These are phyloP conservation scores for Solen grandis DNA, from an alignment of 1,140 invertebrate species.

Conservation along the genomic window DNA sequence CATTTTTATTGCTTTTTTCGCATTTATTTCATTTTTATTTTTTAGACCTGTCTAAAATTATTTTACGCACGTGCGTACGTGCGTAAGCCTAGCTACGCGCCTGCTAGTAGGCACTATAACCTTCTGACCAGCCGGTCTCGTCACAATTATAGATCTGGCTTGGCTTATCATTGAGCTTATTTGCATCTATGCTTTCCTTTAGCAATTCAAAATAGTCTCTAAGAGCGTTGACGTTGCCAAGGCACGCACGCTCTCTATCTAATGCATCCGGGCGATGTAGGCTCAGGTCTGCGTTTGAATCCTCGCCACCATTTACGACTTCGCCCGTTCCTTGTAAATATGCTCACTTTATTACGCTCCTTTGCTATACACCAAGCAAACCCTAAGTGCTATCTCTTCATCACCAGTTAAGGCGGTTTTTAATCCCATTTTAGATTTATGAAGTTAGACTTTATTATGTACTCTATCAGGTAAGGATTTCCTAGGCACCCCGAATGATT, in stretches of 20 bases:
- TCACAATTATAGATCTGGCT: slow-evolving; percentile 43
- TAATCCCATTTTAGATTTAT: slow-evolving; percentile 32
- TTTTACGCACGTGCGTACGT: no score
- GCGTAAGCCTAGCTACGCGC: no score
- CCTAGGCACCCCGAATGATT: slow-evolving; percentile 19
- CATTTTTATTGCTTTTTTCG: no score
- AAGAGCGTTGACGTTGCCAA: slow-evolving; percentile 12
- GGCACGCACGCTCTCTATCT: slow-evolving; percentile 9
- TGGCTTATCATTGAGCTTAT: slow-evolving; percentile 7
- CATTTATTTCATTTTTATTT: no score
- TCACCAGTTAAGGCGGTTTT: slow-evolving; percentile 8
- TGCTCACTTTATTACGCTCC: not conserved
- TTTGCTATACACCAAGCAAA: slow-evolving; percentile 24
- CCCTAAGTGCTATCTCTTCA: slow-evolving; percentile 17
- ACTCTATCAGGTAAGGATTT: slow-evolving; percentile 19
- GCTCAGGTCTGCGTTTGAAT: slow-evolving; percentile 5
- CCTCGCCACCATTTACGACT: slow-evolving; percentile 25
- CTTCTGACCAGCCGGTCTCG: slow-evolving; percentile 36
- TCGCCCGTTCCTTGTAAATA: not conserved
- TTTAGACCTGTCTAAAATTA: no score
- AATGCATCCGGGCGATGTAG: slow-evolving; percentile 21
- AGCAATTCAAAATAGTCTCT: slow-evolving; percentile 25
- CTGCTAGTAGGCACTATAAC: slow-evolving; percentile 33
- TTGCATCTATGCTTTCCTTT: slow-evolving; percentile 19
- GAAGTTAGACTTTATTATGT: not conserved